Percentiles rank a stretch among this genome's conserved stretches.
These are phyloP conservation scores for Poecilia wingei DNA, from an alignment of 2,797 vertebrate species.

Conservation along the genomic window DNA sequence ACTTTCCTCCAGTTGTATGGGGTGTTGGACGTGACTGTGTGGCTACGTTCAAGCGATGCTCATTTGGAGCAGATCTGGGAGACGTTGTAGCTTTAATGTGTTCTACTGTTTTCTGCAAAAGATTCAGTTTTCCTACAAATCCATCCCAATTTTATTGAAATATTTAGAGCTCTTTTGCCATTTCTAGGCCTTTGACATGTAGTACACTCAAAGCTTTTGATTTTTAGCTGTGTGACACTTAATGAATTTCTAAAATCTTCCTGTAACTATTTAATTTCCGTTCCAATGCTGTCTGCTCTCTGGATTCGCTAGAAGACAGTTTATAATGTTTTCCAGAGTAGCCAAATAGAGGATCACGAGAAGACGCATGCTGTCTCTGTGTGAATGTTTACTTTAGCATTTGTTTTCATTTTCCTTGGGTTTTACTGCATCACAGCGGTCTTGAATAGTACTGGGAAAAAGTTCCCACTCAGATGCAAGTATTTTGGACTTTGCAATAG, in stretches of 20 bases:
- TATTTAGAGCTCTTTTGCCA: background rate
- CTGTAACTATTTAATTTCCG: constrained; percentile 3
- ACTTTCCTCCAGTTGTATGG: constrained; percentile 45
- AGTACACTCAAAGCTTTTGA: background rate
- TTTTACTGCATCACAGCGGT: constrained; percentile 34
- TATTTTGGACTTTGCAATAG: constrained; percentile 45
- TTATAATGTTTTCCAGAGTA: constrained; percentile 37
- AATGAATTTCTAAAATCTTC: constrained; percentile 5
- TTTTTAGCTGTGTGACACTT: constrained; percentile 5
- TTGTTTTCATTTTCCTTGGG: constrained; percentile 36
- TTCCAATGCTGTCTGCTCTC: constrained; percentile 4
- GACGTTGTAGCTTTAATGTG: background rate
- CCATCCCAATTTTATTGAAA: background rate
- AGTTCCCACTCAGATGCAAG: constrained; percentile 38
- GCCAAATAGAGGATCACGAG: constrained; percentile 30
- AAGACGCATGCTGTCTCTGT: constrained; percentile 27
- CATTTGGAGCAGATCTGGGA: constrained; percentile 37
- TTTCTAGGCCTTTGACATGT: constrained; percentile 11
- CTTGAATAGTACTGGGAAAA: constrained; percentile 32
- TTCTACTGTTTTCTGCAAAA: background rate
- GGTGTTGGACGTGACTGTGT: constrained; percentile 18
- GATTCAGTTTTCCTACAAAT: background rate
- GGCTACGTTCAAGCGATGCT: constrained; percentile 40
- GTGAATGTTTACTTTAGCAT: constrained; percentile 42
- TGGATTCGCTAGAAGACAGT: constrained; percentile 30